These are phyloP conservation scores for Brevipalpus yothersi DNA, from an alignment of 1,140 invertebrate genomes.

Conservation along the genomic window DNA sequence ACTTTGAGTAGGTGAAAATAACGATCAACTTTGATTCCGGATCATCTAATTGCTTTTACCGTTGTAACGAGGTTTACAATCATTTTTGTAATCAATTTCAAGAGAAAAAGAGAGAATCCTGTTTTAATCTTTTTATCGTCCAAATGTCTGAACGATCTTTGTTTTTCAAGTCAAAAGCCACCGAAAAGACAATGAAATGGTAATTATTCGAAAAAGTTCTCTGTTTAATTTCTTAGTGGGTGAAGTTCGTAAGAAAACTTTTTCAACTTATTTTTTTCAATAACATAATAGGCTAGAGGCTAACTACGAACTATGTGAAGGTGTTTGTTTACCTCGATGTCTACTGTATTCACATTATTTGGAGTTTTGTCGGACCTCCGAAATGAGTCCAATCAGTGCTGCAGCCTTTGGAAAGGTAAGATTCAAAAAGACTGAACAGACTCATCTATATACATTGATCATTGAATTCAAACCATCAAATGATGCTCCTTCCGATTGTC, in stretches of 20 bases:
- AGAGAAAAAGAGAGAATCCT: no score
- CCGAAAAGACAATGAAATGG: neutral
- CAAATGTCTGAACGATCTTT: neutral
- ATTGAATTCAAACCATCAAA: neutral
- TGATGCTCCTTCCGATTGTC: neutral
- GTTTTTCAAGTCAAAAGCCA: neutral
- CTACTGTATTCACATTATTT: constrained; percentile 30
- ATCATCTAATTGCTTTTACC: no score
- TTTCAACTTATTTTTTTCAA: neutral
- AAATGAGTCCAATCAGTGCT: constrained; percentile 29
- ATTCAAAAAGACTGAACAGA: neutral
- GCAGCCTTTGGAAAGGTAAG: constrained; percentile 32
- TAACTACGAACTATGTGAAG: constrained; percentile 31
- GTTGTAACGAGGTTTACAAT: no score
- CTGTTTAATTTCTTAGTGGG: neutral
- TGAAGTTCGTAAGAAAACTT: neutral
- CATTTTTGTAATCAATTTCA: no score
- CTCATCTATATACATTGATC: neutral
- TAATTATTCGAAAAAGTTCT: neutral
- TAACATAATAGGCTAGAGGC: constrained; percentile 24
- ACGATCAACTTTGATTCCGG: no score
- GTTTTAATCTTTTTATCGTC: neutral
- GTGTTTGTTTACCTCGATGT: constrained; percentile 30
- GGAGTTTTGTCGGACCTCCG: constrained; percentile 26
- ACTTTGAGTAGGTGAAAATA: no score